Conservation (phyloP, 2,797 vertebrate genomes). For the Eleutherodactylus coqui region DNA sequence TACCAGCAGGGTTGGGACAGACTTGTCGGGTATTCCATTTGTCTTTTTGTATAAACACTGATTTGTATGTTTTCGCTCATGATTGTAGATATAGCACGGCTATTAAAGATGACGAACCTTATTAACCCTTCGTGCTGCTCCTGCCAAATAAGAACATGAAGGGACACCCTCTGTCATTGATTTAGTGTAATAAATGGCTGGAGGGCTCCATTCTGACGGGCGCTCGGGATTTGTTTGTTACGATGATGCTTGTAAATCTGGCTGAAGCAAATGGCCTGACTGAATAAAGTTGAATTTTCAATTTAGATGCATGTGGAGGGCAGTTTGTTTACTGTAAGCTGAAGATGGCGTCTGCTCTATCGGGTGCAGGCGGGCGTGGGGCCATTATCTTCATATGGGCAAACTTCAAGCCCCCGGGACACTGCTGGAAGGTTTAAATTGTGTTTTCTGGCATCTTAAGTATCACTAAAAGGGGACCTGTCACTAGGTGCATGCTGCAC, state of each 20-base stretch:
- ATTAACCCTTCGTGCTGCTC: not conserved
- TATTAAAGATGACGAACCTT: not conserved
- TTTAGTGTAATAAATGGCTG: constrained; percentile 14
- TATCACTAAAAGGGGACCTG: too few relatives aligned
- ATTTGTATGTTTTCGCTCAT: constrained; percentile 35
- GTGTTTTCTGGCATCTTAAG: too few relatives aligned
- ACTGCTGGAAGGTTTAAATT: too few relatives aligned
- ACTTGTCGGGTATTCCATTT: not conserved
- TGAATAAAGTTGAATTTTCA: not conserved
- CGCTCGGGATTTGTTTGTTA: not conserved
- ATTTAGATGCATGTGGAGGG: not conserved
- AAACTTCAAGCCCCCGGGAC: too few relatives aligned
- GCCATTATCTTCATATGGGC: too few relatives aligned
- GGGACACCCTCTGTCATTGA: not conserved
- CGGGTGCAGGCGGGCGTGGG: too few relatives aligned
- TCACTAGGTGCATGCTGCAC: too few relatives aligned
- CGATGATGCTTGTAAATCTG: not conserved
- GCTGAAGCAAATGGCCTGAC: not conserved
- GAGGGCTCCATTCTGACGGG: not conserved
- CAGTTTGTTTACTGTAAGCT: not conserved
- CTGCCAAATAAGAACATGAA: constrained; percentile 8
- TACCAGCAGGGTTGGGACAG: not conserved
- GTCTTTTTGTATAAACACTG: not conserved
- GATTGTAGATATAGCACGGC: not conserved
- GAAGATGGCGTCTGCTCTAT: not conserved